Percentiles rank a stretch among this genome's conserved stretches.
Evolutionary conservation across 2,888 invertebrate species (phyloP).

Genomic region (Agriopis marginaria): DNA sequence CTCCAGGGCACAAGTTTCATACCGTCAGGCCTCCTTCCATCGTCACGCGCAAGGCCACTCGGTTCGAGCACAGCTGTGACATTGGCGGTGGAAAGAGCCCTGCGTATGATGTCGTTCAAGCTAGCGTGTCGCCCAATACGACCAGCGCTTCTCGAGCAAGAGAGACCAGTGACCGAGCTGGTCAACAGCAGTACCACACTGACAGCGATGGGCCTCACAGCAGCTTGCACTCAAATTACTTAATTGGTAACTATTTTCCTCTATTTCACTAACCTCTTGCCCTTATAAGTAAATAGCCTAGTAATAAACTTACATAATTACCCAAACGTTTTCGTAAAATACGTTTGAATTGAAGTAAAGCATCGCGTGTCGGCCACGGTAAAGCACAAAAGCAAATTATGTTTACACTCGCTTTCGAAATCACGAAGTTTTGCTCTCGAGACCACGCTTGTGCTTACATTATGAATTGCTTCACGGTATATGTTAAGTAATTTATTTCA

Average conservation of each 20-base stretch:
- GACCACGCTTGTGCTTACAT: slow-evolving; percentile 56
- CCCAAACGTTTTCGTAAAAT: slow-evolving; percentile 33
- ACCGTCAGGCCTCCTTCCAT: too few relatives aligned
- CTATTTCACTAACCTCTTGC: background rate
- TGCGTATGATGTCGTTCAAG: too few relatives aligned
- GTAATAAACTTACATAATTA: slow-evolving; percentile 23
- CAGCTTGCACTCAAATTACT: too few relatives aligned
- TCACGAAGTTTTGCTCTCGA: slow-evolving; percentile 77
- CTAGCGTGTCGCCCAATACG: too few relatives aligned
- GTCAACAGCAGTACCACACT: too few relatives aligned
- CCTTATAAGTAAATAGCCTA: background rate
- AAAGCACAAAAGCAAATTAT: slow-evolving; percentile 51
- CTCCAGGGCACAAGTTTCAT: too few relatives aligned
- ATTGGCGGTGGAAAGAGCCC: too few relatives aligned
- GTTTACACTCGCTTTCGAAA: slow-evolving; percentile 76
- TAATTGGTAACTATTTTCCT: background rate
- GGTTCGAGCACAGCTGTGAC: too few relatives aligned
- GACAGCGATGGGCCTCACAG: too few relatives aligned
- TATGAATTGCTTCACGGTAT: slow-evolving; percentile 50
- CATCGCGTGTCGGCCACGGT: slow-evolving; percentile 46
- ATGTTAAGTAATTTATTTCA: slow-evolving; percentile 47
- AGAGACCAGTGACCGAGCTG: too few relatives aligned
- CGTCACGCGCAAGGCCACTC: too few relatives aligned
- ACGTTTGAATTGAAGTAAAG: slow-evolving; percentile 38
- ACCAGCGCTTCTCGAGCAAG: too few relatives aligned